A percentile compares a stretch with the other conserved stretches of the same genome.
Conservation (phyloP, 2,797 vertebrate genomes). For the Picus viridis region DNA sequence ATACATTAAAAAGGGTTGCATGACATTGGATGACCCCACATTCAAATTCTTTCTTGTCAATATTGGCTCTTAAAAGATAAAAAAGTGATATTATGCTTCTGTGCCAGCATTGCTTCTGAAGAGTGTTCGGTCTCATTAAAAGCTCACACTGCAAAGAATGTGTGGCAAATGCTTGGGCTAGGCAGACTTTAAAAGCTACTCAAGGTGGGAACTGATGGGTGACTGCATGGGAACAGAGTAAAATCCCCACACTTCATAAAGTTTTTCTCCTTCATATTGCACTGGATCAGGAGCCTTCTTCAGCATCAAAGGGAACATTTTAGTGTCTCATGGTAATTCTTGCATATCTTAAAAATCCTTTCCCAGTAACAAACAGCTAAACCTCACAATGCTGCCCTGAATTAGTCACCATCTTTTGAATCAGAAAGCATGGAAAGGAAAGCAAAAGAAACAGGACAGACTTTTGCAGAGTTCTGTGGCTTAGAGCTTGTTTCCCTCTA, state of each 20-base stretch:
- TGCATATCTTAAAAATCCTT: background rate
- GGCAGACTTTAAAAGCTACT: background rate
- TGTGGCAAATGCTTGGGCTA: background rate
- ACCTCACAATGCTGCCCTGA: background rate
- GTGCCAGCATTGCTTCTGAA: background rate
- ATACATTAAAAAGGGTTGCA: background rate
- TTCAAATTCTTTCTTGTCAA: background rate
- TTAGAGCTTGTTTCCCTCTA: background rate
- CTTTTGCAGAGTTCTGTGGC: background rate
- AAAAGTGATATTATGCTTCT: background rate
- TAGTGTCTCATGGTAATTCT: constrained; percentile 19
- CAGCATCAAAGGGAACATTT: constrained; percentile 2
- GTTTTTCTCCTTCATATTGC: background rate
- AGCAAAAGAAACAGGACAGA: background rate
- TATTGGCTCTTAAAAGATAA: background rate
- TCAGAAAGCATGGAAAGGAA: background rate
- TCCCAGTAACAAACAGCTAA: background rate
- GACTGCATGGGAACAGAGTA: background rate
- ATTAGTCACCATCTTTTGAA: background rate
- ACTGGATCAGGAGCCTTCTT: background rate
- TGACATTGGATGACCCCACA: background rate
- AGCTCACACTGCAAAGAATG: background rate
- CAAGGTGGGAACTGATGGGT: background rate
- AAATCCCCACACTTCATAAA: background rate
- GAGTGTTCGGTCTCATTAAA: background rate